Evolutionary conservation across 1,140 invertebrate species (phyloP).

Genomic region (Eupeodes corollae): DNA sequence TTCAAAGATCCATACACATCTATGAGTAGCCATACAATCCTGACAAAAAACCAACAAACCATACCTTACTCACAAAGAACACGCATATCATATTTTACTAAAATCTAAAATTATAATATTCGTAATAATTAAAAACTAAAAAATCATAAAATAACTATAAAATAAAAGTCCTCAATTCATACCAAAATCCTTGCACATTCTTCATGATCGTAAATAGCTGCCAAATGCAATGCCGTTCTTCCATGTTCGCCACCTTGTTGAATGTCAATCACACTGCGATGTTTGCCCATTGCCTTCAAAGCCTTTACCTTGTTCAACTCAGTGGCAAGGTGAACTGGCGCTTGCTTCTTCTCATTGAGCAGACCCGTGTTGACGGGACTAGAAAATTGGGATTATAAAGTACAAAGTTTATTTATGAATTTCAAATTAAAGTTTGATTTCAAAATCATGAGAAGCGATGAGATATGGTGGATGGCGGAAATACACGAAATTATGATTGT

Average conservation of each 20-base stretch:
- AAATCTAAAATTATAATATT: not conserved
- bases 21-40: no score
- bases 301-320: constrained; percentile 60
- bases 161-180: constrained; percentile 25
- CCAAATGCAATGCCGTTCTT: constrained; percentile 65
- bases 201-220: constrained; percentile 70
- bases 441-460: no score
- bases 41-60: no score
- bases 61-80: no score
- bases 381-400: not conserved
- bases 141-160: not conserved
- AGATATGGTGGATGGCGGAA: no score
- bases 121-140: not conserved
- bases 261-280: constrained; percentile 54
- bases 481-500: no score
- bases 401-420: no score
- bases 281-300: constrained; percentile 53
- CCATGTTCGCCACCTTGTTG: constrained; percentile 67
- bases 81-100: no score
- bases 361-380: constrained; percentile 57
- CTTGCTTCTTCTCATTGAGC: constrained; percentile 64
- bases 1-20: no score
- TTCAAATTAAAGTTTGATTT: no score
- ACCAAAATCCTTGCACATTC: constrained; percentile 68
- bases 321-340: constrained; percentile 65